phyloP scores from a whole-genome alignment of 2,113 vertebrate species.

The Indri indri region DNA sequence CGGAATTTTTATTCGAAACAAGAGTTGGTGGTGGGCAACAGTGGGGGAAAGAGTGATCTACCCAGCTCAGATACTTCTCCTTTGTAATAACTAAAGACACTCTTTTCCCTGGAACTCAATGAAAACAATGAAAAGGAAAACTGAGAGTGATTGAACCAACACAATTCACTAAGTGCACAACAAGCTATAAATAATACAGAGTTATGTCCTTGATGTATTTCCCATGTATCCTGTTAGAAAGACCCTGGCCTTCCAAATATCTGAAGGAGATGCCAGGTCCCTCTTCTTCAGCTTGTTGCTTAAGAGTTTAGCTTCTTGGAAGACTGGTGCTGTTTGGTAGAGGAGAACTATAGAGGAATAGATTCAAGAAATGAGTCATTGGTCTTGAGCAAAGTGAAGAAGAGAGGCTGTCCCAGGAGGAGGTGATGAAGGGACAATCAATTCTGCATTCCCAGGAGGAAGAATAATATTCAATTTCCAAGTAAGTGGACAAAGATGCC shows the following conservation, averaged over 20 bases:
- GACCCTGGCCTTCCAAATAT: not conserved
- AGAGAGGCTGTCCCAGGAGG: not conserved
- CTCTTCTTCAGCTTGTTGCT: not conserved
- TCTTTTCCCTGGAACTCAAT: not conserved
- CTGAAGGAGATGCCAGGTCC: not conserved
- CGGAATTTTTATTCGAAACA: not conserved
- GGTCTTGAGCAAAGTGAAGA: constrained; percentile 11
- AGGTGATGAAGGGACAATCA: not conserved
- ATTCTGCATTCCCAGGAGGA: not conserved
- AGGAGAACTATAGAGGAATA: not conserved
- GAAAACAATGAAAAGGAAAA: not conserved
- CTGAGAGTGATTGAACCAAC: not conserved
- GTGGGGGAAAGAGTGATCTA: not conserved
- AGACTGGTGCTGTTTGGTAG: not conserved
- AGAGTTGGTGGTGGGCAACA: accelerated
- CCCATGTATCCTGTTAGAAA: not conserved
- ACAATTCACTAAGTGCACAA: not conserved
- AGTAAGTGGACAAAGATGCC: not conserved
- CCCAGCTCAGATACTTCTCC: not conserved
- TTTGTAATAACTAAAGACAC: not conserved
- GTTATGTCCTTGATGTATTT: not conserved
- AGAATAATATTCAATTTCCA: not conserved
- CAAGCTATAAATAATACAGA: not conserved
- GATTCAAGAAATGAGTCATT: constrained; percentile 5
- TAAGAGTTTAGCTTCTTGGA: not conserved